phyloP scores from a whole-genome alignment of 1,140 invertebrate species.

The Cydia splendana region DNA sequence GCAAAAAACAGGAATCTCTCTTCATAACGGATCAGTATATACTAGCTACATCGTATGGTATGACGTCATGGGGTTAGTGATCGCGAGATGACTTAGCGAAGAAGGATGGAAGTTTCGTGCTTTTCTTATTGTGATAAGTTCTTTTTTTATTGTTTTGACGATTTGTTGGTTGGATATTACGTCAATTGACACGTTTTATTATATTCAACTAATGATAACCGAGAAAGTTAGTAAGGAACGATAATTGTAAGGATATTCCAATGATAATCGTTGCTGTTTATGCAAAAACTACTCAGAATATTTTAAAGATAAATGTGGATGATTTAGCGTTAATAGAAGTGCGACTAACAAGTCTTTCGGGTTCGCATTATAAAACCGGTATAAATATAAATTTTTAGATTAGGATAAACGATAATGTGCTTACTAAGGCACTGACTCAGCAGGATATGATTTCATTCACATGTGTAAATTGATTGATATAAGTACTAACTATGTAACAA shows the following conservation, averaged over 20 bases:
- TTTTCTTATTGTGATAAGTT: conserved; percentile 3
- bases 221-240: neutral
- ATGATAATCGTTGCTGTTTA: too few species aligned
- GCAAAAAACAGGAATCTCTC: neutral
- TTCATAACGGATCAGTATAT: neutral
- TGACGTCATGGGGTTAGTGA: conserved; percentile 28
- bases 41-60: neutral
- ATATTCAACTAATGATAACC: neutral
- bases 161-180: neutral
- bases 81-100: conserved; percentile 2
- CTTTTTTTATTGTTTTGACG: neutral
- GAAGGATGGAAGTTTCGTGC: neutral
- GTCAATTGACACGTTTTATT: neutral
- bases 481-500: neutral
- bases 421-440: neutral
- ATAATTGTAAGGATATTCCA: neutral
- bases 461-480: neutral
- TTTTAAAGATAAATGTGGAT: too few species aligned
- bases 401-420: neutral
- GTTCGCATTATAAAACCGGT: too few species aligned
- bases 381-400: neutral
- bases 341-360: too few species aligned
- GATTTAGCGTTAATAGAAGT: too few species aligned
- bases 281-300: too few species aligned
- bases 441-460: neutral